These are phyloP conservation scores for Tortrix viridana DNA, from an alignment of 2,888 invertebrate species.

Conservation along the genomic window DNA sequence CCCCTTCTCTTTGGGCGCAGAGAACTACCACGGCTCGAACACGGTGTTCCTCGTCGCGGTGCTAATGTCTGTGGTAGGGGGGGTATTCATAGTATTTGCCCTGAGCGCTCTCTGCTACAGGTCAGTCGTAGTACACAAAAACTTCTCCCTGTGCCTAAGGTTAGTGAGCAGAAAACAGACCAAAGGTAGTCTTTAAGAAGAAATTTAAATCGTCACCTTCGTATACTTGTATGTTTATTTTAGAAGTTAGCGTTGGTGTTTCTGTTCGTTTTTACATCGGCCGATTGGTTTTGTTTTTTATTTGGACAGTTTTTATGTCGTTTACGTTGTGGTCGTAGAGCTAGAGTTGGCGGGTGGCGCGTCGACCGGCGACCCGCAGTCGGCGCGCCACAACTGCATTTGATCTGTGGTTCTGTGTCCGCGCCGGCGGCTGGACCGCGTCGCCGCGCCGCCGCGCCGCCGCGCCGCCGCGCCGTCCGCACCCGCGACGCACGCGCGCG, in stretches of 20 bases:
- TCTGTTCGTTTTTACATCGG: conserved; percentile 79
- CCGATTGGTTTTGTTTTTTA: conserved; percentile 74
- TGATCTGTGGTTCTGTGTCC: conserved; percentile 83
- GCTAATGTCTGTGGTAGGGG: conserved; percentile 99
- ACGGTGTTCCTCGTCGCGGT: conserved; percentile 98
- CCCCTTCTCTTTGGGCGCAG: conserved; percentile 86
- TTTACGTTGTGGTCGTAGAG: conserved; percentile 82
- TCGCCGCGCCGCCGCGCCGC: conserved; percentile 40
- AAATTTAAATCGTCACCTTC: conserved; percentile 84
- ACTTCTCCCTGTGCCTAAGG: conserved; percentile 99
- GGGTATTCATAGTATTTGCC: conserved; percentile 99
- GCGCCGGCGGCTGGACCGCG: conserved; percentile 66
- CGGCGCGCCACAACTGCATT: conserved; percentile 80
- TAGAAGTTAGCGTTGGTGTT: conserved; percentile 84
- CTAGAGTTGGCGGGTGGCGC: conserved; percentile 79
- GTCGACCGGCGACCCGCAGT: conserved; percentile 54
- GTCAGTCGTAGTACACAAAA: conserved; percentile 99
- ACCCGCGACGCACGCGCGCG: conserved; percentile 42
- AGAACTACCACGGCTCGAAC: conserved; percentile 98
- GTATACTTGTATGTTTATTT: conserved; percentile 83
- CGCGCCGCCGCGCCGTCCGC: conserved; percentile 42
- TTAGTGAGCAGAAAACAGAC: conserved; percentile 96
- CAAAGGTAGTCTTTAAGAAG: conserved; percentile 87
- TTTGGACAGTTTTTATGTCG: conserved; percentile 71
- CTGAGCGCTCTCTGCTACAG: conserved; percentile 99